Evolutionary conservation across 1,140 invertebrate species (phyloP).

Genomic region (Drosophila truncata): DNA sequence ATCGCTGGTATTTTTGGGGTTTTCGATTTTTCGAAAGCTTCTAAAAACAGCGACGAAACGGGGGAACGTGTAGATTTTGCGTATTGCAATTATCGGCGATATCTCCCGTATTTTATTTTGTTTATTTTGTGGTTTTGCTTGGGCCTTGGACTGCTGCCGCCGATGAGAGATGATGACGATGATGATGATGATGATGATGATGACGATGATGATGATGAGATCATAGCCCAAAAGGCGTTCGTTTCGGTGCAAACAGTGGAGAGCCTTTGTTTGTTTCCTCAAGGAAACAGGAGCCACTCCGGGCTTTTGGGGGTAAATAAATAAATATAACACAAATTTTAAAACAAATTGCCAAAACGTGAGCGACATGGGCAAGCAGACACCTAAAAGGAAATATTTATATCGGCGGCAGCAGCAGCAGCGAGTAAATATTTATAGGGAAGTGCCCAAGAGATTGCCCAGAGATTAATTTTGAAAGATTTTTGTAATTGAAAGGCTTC

Average conservation of each 20-base stretch:
- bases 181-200: too few relatives aligned
- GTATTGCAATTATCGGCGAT: constrained; percentile 36
- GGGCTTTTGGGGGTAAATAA: constrained; percentile 6
- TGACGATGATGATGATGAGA: constrained; percentile 22
- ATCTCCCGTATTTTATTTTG: constrained; percentile 25
- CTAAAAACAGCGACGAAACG: not conserved
- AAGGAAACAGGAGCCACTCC: constrained; percentile 11
- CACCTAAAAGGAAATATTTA: not conserved
- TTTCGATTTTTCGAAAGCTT: not conserved
- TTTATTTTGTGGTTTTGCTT: constrained; percentile 37
- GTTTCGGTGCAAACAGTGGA: constrained; percentile 4
- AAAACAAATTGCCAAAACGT: constrained; percentile 36
- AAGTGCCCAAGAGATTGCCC: constrained; percentile 13
- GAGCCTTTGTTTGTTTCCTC: constrained; percentile 19
- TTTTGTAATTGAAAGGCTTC: constrained; percentile 30
- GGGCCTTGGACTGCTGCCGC: constrained; percentile 18
- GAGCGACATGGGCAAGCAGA: constrained; percentile 10
- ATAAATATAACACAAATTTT: constrained; percentile 20
- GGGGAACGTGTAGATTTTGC: constrained; percentile 37
- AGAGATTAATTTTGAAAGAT: constrained; percentile 25
- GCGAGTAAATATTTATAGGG: constrained; percentile 9
- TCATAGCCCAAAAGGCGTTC: constrained; percentile 30
- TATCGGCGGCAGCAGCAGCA: not conserved
- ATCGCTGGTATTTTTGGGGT: constrained; percentile 15
- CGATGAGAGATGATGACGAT: not conserved